Percentiles rank a stretch among this genome's conserved stretches.
Conservation (phyloP, 2,113 vertebrate species). For the Panthera tigris region DNA sequence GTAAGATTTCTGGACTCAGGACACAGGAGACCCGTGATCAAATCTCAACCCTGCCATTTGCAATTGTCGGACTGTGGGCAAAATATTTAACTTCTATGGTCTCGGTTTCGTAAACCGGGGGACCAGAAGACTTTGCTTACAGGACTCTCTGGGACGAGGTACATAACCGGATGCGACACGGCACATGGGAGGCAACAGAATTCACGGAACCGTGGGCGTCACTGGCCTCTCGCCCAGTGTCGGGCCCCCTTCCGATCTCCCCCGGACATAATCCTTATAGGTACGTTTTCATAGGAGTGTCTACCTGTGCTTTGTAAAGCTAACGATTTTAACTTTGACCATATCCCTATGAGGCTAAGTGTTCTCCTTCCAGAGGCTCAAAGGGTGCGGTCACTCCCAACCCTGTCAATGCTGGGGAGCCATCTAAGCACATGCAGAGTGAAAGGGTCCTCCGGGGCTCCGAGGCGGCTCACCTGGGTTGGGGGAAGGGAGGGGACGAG, state of each 20-base stretch:
- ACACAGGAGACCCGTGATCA: background rate
- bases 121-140: accelerated
- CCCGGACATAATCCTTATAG: accelerated
- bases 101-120: background rate
- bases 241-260: too few species aligned
- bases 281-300: accelerated
- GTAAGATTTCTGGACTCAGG: background rate
- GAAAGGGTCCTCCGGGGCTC: background rate
- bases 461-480: background rate
- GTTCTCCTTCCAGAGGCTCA: background rate
- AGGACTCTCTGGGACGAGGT: background rate
- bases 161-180: accelerated
- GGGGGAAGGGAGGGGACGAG: accelerated
- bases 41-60: background rate
- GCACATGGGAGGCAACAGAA: too few species aligned
- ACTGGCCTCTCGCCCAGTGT: accelerated
- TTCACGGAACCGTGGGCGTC: accelerated
- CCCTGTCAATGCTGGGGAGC: background rate
- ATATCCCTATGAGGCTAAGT: accelerated
- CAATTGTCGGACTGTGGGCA: background rate
- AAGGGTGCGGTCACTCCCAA: background rate
- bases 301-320: background rate
- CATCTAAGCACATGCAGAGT: accelerated
- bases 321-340: background rate
- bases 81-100: background rate